Base-by-base conservation (phyloP, 2,888 invertebrate genomes). In the Drosophila monieri region DNA sequence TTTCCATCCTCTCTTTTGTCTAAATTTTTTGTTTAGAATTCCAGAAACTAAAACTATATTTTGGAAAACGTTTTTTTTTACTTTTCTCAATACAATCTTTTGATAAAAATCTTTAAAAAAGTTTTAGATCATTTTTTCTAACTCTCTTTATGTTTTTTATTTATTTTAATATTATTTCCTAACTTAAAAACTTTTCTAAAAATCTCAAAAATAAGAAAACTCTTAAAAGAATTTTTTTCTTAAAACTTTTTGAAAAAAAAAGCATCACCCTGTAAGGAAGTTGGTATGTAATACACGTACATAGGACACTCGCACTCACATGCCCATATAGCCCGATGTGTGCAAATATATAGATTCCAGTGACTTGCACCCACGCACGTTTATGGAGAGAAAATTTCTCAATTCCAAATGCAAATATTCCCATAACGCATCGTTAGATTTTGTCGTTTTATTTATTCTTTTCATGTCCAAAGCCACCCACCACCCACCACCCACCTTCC, bases 401-500 rank as follows among this genome's bases (percentile, higher is more conserved):
- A 77, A 81, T 80, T 86, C 81, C 74, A 69, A 71, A 84, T 84
- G 85, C 81, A 86, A 84, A 84, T 84, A 81, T 75, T 66, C 54
- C 41, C 68, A 66, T 61, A 72, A 76, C 72, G 75, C 73, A 78
- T 73, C 74, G 79, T 76, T 75, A 65, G 75, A 74, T 73, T 72
- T 35, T 72, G 54, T 55, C 66, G 37, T 55, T 61, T 71, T 64
- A 56, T 60, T 46, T 49, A 55, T 57, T 57, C 43, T 62, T 46
- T 64, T 52, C 58, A 55, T 62, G 25, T 27, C 30, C 23, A 25
- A n/a, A n/a, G 25, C 18, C 43, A 23, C 46, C 25, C 9, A 25
- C n/a, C 9, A 12, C 4, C 5, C 12, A 10, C 12, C 32, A 3
- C 32, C 32, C 32, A 32, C 30, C 9, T 12, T 3, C 32, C 32